Base-by-base conservation (phyloP, 1,140 invertebrate species). In the Bursaphelenchus mucronatus region DNA sequence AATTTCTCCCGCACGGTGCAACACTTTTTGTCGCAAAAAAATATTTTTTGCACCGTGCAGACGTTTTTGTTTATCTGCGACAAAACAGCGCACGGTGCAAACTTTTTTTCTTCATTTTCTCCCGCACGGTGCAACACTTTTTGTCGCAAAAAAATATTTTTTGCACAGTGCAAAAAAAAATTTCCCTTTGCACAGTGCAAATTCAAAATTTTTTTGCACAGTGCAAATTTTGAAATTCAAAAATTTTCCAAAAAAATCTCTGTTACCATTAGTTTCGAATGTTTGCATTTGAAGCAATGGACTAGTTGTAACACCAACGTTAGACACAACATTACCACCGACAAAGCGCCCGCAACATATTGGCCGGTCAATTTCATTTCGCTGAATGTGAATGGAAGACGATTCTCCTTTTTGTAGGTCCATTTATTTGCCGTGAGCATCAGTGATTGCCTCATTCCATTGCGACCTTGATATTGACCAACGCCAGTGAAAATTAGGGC, bases 381-480 rank as follows among this genome's bases (percentile, higher is more conserved):
- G n/a, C 67, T 55, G 56, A 78, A 78, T 8, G 78, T 78, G 10
- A 61, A 21, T 5, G 76, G 78, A 3, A 78, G 51, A 11, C 71
- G 63, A 8, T 50, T 54, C 39, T 55, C 65, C n/a, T 53, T 15
- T 43, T 64, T 50, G 43, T 68, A 80, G 21, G 64, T 63, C 67
- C 63, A 76, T 44, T 78, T 71, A 53, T 66, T 46, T 11, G 57
- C 55, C 19, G 76, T 74, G n/a, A 67, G 66, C 13, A 63, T 58
- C 39, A 80, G 57, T 15, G 72, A 71, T 15, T 66, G 56, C 17
- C 66, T 49, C 0, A 52, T 63, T 52, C 76, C 75, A 50, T 69
- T 75, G 40, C 64, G 53, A 54, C 66, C 67, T 54, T 80, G 69
- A 43, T 78, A 78, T 49, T 80, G 76, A 17, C 76, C 76, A 17